Evolutionary conservation across 1,140 invertebrate genomes (phyloP).

Genomic region (Gyrodactylus salaris): DNA sequence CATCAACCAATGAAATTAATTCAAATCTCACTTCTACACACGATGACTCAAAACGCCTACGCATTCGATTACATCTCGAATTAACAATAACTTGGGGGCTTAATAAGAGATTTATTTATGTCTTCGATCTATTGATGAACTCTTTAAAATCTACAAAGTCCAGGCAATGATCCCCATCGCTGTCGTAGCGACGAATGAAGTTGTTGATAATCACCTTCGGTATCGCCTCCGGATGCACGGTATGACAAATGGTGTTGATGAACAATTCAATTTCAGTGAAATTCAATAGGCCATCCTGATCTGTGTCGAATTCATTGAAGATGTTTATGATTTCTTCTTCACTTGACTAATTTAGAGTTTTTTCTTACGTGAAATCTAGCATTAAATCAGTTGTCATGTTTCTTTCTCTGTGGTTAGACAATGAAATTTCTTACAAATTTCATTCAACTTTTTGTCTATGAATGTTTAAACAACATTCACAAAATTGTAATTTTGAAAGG

Average conservation of each 20-base stretch:
- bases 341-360: not conserved
- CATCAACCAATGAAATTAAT: too few species aligned
- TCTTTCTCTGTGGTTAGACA: not conserved
- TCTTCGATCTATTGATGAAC: not conserved
- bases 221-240: too few species aligned
- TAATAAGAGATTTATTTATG: too few species aligned
- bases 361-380: not conserved
- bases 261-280: not conserved
- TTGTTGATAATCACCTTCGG: not conserved
- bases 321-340: not conserved
- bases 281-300: not conserved
- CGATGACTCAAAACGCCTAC: too few species aligned
- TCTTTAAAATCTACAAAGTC: not conserved
- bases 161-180: not conserved
- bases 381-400: not conserved
- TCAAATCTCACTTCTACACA: too few species aligned
- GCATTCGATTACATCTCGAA: too few species aligned
- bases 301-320: not conserved
- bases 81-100: too few species aligned
- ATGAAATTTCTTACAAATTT: too few species aligned
- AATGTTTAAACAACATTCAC: too few species aligned
- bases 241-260: not conserved
- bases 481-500: too few species aligned
- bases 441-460: too few species aligned
- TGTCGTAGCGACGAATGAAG: not conserved